Conservation (phyloP, 2,888 invertebrate genomes). For the Melanotus villosus region DNA sequence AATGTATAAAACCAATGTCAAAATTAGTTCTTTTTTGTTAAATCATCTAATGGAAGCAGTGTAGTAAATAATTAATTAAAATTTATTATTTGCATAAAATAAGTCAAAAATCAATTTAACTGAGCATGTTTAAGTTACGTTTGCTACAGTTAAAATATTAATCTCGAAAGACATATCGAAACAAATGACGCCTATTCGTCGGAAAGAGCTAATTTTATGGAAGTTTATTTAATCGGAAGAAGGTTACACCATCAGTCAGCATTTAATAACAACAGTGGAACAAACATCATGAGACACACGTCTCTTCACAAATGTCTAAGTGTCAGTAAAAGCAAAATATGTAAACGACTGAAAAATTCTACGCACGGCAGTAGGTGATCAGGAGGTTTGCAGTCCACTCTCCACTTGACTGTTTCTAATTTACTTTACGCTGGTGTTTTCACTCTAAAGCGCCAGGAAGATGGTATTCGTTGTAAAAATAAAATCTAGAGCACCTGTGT, state of each 20-base stretch:
- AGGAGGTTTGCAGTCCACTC: conserved; percentile 39
- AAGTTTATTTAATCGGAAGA: conserved; percentile 42
- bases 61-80: background rate
- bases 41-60: background rate
- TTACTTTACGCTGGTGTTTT: conserved; percentile 55
- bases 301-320: conserved; percentile 34
- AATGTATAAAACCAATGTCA: too few relatives aligned
- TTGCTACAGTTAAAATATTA: conserved; percentile 58
- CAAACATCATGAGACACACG: conserved; percentile 33
- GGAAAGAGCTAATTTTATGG: conserved; percentile 36
- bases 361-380: conserved; percentile 56
- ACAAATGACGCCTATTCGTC: conserved; percentile 39
- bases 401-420: conserved; percentile 32
- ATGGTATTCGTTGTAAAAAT: conserved; percentile 59
- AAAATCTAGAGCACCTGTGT: conserved; percentile 65
- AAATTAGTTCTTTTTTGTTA: too few relatives aligned
- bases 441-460: conserved; percentile 54
- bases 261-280: conserved; percentile 48
- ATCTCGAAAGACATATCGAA: conserved; percentile 52
- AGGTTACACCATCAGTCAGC: conserved; percentile 52
- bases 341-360: conserved; percentile 43
- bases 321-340: conserved; percentile 24
- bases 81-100: background rate
- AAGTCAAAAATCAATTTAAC: conserved; percentile 59
- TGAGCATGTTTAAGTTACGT: conserved; percentile 60